Base-by-base conservation (phyloP, 1,140 invertebrate genomes). In the Marisa cornuarietis region DNA sequence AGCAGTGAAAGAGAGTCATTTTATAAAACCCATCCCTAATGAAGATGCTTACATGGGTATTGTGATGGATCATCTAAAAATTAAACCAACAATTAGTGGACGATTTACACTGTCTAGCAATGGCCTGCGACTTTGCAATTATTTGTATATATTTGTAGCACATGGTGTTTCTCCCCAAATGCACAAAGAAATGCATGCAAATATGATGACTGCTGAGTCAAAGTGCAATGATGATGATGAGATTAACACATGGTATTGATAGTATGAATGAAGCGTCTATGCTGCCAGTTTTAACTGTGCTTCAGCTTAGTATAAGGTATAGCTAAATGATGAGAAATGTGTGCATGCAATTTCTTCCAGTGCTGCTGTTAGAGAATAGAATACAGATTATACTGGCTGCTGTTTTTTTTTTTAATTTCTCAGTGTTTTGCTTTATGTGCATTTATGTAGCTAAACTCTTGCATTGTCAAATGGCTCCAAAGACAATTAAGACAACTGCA, bases 11-110 rank as follows among this genome's bases (percentile, higher is more conserved):
- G 72, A 85, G 31, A 85, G 86, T 79, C 68, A 61, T 16, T 86
- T 82, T 76, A 81, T 85, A 16, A 81, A 79, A 75, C 83, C 86
- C 2, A 83, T 88, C 73, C 81, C 87, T 31, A 84, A 83, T 61
- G 87, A 88, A 79, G 87, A 88, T 83, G 87, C 87, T 42, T 88
- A 83, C 76, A 69, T 87, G 13, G 87, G 87, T 26, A 83, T 88
- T 24, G 71, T 88, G 26, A 79, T 85, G 42, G 65, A 85, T 24
- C 73, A 76, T 14, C 31, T 88, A 49, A 80, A 82, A 9, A 69
- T 88, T 16, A 68, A 77, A 18, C 86, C 85, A 14, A 76, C 81
- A 31, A 68, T 71, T 13, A 88, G 86, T 61, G 73, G 73, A 49
- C 79, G 87, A 54, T 88, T 88, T 79, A 81, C 81, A 16, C 22